Percentiles rank a stretch among this genome's conserved stretches.
phyloP scores from a whole-genome alignment of 2,113 vertebrate genomes.

The Tamias sibiricus region DNA sequence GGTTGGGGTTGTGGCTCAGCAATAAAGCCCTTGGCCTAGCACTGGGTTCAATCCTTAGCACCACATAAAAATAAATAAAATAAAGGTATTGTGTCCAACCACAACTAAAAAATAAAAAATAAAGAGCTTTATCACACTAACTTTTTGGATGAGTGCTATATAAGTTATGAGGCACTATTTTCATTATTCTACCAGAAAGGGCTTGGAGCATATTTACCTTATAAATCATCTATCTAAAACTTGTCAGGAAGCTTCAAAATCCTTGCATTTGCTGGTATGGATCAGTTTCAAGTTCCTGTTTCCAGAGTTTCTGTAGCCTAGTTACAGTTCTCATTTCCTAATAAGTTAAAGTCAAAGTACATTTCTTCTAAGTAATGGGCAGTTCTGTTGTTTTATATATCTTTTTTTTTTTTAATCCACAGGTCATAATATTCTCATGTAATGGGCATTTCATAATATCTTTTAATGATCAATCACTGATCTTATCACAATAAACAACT shows the following conservation, averaged over 20 bases:
- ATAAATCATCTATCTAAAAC: slow-evolving; percentile 10
- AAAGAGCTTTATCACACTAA: not conserved
- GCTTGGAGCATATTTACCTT: not conserved
- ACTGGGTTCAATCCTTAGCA: no score
- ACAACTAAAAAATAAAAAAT: no score
- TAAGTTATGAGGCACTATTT: not conserved
- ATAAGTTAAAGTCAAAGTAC: not conserved
- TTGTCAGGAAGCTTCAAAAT: slow-evolving; percentile 10
- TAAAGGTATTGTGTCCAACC: no score
- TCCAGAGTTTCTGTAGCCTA: not conserved
- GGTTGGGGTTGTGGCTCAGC: no score
- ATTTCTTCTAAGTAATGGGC: not conserved
- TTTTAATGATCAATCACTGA: slow-evolving; percentile 24
- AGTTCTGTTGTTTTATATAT: slow-evolving; percentile 15
- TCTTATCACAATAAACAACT: not conserved
- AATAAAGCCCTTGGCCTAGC: no score
- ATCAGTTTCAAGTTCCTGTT: slow-evolving; percentile 1
- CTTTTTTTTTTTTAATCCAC: not conserved
- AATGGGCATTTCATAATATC: not conserved
- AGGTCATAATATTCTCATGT: not conserved
- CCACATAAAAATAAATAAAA: no score
- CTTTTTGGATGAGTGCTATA: not conserved
- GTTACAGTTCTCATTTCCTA: slow-evolving; percentile 27
- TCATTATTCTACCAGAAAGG: not conserved
- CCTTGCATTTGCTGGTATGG: not conserved